Evolutionary conservation across 2,888 invertebrate genomes (phyloP).

Genomic region (Phengaris alcon): DNA sequence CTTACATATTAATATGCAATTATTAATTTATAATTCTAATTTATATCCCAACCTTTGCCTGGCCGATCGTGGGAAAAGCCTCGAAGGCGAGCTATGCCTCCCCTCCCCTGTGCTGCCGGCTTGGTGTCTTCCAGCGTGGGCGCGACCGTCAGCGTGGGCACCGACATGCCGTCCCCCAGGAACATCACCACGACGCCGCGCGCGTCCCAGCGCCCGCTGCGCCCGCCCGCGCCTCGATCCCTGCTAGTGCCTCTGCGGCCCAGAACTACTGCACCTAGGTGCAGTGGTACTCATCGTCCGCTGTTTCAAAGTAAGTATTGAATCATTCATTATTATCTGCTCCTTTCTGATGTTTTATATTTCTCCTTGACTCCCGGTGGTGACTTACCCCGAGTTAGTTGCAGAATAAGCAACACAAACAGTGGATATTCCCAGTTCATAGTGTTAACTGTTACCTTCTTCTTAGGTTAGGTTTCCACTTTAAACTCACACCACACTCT

Average conservation of each 20-base stretch:
- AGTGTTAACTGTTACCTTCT: background rate
- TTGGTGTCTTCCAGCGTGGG: conserved; percentile 82
- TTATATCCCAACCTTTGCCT: conserved; percentile 76
- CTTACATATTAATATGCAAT: no score
- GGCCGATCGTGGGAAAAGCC: conserved; percentile 80
- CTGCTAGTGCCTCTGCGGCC: conserved; percentile 64
- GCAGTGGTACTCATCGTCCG: conserved; percentile 31
- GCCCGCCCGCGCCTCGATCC: conserved; percentile 53
- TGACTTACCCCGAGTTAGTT: background rate
- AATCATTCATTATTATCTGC: no score
- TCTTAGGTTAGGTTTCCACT: no score
- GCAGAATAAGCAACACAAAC: background rate
- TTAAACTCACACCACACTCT: background rate
- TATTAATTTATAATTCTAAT: background rate
- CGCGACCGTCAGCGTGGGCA: conserved; percentile 83
- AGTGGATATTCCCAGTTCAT: background rate
- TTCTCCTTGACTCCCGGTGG: background rate
- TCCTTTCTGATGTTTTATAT: no score
- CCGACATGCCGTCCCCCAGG: conserved; percentile 87
- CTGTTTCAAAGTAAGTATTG: background rate
- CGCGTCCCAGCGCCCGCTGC: conserved; percentile 39
- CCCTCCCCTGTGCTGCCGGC: conserved; percentile 76
- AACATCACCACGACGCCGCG: conserved; percentile 83
- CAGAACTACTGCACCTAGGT: no score
- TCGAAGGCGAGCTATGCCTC: conserved; percentile 81